Base-by-base conservation (phyloP, 2,888 invertebrate genomes). In the Luperina nickerlii region DNA sequence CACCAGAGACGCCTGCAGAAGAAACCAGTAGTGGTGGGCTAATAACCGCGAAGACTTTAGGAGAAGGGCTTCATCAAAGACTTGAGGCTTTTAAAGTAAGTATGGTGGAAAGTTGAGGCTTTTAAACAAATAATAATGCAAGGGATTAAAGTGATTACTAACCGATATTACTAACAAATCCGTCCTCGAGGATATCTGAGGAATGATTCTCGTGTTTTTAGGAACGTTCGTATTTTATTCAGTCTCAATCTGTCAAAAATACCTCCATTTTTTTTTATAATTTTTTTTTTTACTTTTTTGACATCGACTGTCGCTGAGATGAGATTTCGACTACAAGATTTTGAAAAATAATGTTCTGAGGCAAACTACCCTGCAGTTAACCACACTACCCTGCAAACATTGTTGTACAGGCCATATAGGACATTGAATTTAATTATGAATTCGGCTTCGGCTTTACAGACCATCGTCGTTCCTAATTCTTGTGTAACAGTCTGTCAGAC, bases 11-110 rank as follows among this genome's bases (percentile, higher is more conserved):
- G 1, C 93, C 95, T 0, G 84, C 90, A 1, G 90, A 87, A 45
- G 88, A 82, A 0, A 71, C 93, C 0, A 92, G 92, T 15, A 87
- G 42, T 51, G 51, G 20, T 0, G 87, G 90, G 0, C 89, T 97
- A 2, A 96, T 97, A 76, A 97, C 97, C 0, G 97, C 98, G 0
- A 94, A 96, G 0, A 97, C 97, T 1, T 94, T 98, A 13, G 97
- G 97, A 76, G 98, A 98, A 91, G 99, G 99, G 0, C 94, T 99
- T 54, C 97, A 98, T 88, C 99, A 99, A 93, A 97, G 99, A 70
- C 95, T 99, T 20, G 98, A 98, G 13, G 98, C 99, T 91, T 99
- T 99, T 94, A 97, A 81, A 51, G 85, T 85, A 84, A 85, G 85
- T 80, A 42, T 27, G 4, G 8, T 20, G 15, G 60, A 15, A 20